phyloP scores from a whole-genome alignment of 2,113 vertebrate species.

The Pedetes capensis region DNA sequence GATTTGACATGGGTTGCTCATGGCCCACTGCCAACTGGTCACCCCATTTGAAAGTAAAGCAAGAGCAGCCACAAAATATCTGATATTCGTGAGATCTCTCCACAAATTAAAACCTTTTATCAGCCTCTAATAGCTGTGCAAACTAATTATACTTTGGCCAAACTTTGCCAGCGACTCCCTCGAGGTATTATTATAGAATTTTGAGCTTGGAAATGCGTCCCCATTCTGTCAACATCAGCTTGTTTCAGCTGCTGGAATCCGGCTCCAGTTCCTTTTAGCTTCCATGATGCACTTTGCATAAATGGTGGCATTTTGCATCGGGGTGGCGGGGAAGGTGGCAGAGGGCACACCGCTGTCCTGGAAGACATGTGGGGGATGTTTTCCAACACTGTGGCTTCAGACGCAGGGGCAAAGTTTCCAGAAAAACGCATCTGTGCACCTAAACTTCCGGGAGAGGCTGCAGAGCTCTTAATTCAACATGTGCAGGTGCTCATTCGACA shows the following conservation, averaged over 20 bases:
- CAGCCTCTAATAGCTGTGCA: constrained; percentile 85
- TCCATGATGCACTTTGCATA: constrained; percentile 77
- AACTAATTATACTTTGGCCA: constrained; percentile 88
- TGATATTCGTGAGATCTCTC: constrained; percentile 79
- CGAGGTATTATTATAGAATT: constrained; percentile 86
- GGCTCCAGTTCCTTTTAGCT: constrained; percentile 66
- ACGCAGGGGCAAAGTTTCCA: background rate
- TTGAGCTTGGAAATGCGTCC: constrained; percentile 83
- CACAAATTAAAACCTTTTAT: constrained; percentile 87
- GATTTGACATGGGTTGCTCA: background rate
- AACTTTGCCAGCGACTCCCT: constrained; percentile 83
- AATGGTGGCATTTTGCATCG: constrained; percentile 23
- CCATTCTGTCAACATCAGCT: constrained; percentile 87
- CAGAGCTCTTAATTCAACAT: background rate
- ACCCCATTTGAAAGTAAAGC: background rate
- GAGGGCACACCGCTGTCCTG: background rate
- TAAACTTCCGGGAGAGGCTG: background rate
- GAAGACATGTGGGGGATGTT: background rate
- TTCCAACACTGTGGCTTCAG: background rate
- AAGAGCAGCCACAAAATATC: constrained; percentile 61
- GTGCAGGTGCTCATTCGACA: background rate
- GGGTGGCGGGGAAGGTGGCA: background rate
- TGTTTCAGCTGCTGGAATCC: constrained; percentile 78
- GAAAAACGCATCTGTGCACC: background rate
- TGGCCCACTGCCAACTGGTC: background rate